Base-by-base conservation (phyloP, 2,797 vertebrate species). In the Thunnus albacares region DNA sequence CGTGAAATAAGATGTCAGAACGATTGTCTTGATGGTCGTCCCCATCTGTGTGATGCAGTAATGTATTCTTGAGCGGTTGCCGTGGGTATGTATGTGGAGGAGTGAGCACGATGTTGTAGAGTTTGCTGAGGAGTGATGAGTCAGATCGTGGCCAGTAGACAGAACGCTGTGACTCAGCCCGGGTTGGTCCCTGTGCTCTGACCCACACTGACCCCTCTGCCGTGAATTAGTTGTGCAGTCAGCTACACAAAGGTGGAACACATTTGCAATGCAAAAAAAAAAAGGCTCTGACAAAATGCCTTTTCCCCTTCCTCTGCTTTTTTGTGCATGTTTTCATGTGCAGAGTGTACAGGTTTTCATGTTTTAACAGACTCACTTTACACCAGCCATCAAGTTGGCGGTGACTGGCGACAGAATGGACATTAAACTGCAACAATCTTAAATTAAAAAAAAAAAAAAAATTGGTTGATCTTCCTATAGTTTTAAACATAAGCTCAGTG, bases 131-230 rank as follows among this genome's bases (percentile, higher is more conserved):
- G 66, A 73, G 69, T 2, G 43, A 69, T 93, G 92, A 91, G 84
- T 93, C 92, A 92, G 33, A 72, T 24, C 1, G 13, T 65, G 75
- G 85, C 71, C 75, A 43, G 80, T 61, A 75, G 76, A 86, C 80
- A 80, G 63, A 87, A 71, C 12, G 4, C 41, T 60, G 77, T 93
- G 92, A 93, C 84, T 93, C 90, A 93, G 81, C 47, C 45, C 0
- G 22, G 72, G 72, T 81, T 56, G 73, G 71, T 85, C 83, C 64
- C 58, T 78, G 72, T 55, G 79, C 79, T 58, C 63, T 92, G 90
- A 93, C 77, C 88, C 87, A 63, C 71, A 52, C 66, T 26, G n/a
- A 75, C 74, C 73, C 70, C 65, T 87, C 72, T 56, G 70, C 75
- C 57, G 49, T 61, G 71, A 80, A 86, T 90, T 88, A 87, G 69